These are phyloP conservation scores for Pecten maximus DNA, from an alignment of 2,888 invertebrate species.

Conservation along the genomic window DNA sequence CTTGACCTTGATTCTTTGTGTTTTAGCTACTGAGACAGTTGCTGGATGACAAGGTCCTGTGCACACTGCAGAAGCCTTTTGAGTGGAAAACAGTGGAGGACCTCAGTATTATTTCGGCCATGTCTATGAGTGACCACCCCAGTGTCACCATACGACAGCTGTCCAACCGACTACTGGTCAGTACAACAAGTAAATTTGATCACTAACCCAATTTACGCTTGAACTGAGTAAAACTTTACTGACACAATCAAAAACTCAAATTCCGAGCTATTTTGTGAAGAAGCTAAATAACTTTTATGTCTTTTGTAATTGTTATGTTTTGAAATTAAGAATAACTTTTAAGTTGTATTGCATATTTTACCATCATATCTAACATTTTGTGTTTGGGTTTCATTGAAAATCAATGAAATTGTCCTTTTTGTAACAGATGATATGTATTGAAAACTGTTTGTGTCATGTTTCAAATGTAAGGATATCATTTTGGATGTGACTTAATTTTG, in stretches of 20 bases:
- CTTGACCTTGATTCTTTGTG: neutral
- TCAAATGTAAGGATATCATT: neutral
- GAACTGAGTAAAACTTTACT: too few relatives aligned
- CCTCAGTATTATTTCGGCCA: constrained; percentile 77
- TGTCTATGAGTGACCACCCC: constrained; percentile 78
- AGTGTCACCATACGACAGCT: constrained; percentile 72
- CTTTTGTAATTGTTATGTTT: too few relatives aligned
- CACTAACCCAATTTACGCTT: neutral
- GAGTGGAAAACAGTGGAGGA: constrained; percentile 81
- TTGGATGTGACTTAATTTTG: neutral
- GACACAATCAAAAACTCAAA: too few relatives aligned
- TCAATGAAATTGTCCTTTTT: neutral
- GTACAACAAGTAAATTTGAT: constrained; percentile 34
- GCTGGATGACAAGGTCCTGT: constrained; percentile 79
- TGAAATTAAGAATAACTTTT: too few relatives aligned
- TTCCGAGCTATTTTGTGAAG: too few relatives aligned
- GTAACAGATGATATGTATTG: too few relatives aligned
- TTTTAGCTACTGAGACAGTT: constrained; percentile 79
- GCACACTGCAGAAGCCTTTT: constrained; percentile 81
- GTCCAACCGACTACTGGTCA: constrained; percentile 78
- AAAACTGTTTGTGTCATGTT: neutral
- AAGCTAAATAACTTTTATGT: too few relatives aligned
- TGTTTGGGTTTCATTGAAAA: too few relatives aligned
- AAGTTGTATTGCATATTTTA: too few relatives aligned
- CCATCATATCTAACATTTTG: too few relatives aligned